Evolutionary conservation across 1,140 invertebrate species (phyloP), one percentile per base, ranked within the genome.

Genomic region (Achatina immaculata): DNA sequence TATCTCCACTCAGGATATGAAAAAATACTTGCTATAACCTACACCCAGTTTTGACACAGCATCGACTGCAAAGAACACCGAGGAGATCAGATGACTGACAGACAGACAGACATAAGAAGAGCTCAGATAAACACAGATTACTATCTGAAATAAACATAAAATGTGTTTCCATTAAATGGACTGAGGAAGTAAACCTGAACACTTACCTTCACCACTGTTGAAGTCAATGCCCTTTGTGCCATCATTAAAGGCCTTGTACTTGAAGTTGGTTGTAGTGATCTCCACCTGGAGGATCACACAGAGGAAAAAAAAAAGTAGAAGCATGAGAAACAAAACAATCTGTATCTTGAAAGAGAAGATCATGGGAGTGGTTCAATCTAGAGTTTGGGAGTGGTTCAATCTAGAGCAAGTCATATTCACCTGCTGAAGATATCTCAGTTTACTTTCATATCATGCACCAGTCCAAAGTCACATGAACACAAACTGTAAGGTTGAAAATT

Each of bases 231-330:
- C 31, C 6, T 72, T 43, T 14, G 11, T 40, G 7, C 40, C 28
- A 11, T 7, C 40, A 19, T 43, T 72, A 38, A 72, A 72, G 69
- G 69, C 69, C 38, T 40, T 28, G 69, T 72, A 72, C 31, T 40
- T 72, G 7, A 72, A 40, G 38, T 72, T 43, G 11, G 28, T 36
- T 36, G 69, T 72, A 38, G 11, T 19, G 31, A 72, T 14, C 11
- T 31, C 40, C 21, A 72, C 69, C n/a, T n/a, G n/a, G n/a, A n/a
- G n/a, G n/a, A n/a, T n/a, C n/a, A n/a, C n/a, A n/a, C n/a, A n/a
- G n/a, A n/a, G n/a, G n/a, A n/a, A n/a, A n/a, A n/a, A n/a, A n/a
- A n/a, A n/a, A n/a, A n/a, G n/a, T n/a, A n/a, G n/a, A n/a, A n/a
- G n/a, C n/a, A n/a, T n/a, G n/a, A n/a, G n/a, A n/a, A n/a, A n/a